Percentiles rank a stretch among this genome's conserved stretches.
Conservation (phyloP, 2,113 vertebrate genomes). For the Hiodon alosoides region DNA sequence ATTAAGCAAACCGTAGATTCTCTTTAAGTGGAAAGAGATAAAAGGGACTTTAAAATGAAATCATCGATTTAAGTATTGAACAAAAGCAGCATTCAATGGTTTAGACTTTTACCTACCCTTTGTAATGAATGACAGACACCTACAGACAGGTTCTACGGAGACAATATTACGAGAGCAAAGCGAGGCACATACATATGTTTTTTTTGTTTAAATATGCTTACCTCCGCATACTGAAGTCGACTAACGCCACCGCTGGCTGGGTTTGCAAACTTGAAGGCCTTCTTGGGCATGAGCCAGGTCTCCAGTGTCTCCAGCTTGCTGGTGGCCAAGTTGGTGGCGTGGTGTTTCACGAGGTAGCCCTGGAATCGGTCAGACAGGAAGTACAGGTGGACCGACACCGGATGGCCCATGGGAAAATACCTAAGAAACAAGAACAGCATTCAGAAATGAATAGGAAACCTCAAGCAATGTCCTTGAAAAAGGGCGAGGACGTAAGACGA, state of each 20-base stretch:
- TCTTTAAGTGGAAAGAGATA: background rate
- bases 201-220: slow-evolving; percentile 44
- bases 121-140: background rate
- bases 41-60: background rate
- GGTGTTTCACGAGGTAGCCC: slow-evolving; percentile 89
- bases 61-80: too few relatives aligned
- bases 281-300: slow-evolving; percentile 91
- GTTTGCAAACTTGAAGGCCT: slow-evolving; percentile 80
- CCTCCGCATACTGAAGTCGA: slow-evolving; percentile 88
- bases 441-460: background rate
- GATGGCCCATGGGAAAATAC: slow-evolving; percentile 92
- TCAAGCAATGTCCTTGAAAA: background rate
- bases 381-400: slow-evolving; percentile 88
- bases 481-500: slow-evolving; percentile 1
- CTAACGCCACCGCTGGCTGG: slow-evolving; percentile 78
- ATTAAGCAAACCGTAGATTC: background rate
- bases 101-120: too few relatives aligned
- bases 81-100: too few relatives aligned
- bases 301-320: slow-evolving; percentile 94
- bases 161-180: background rate
- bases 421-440: slow-evolving; percentile 55
- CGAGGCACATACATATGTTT: background rate
- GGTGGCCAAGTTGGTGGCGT: slow-evolving; percentile 88
- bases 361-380: slow-evolving; percentile 95
- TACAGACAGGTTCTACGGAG: background rate